Evolutionary conservation across 2,797 vertebrate genomes (phyloP), one percentile per base, ranked within the genome.

Genomic region (Cephalopachus bancanus): DNA sequence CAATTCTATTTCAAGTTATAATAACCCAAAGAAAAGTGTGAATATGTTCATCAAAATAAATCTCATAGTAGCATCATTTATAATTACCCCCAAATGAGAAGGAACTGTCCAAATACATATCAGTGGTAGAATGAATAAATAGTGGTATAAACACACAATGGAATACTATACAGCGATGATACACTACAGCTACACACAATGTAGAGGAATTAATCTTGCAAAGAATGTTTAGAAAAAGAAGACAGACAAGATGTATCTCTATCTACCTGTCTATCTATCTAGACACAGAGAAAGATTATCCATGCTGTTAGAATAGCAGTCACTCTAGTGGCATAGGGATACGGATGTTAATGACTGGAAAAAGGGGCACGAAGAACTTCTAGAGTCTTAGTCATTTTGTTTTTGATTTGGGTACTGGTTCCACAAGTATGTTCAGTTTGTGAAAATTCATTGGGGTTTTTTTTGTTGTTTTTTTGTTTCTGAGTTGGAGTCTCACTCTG

Each of bases 51-150:
- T 28, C 71, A 51, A n/a, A 60, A 89, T 59, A 85, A 74, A 51
- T 53, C 30, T 62, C 55, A 69, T 5, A 78, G 26, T 24, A 60
- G 60, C 5, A 65, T 69, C 49, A 44, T 67, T 65, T 65, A 26
- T 88, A 72, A 93, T 37, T 65, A 26, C 4, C 24, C 19, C 9
- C 19, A 85, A 94, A 20, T 75, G 91, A 53, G 84, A 96, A 88
- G 53, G 44, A 44, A 44, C 44, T 28, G 49, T 10, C 10, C 49
- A 88, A 88, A 76, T 89, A 51, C 5, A 6, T 7, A 51, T 83
- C 5, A 22, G 33, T 11, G 55, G 17, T 26, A 28, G 26, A 28
- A 75, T 30, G 57, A 14, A 51, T n/a, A n/a, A 6, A 60, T 10
- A 93, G 26, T 53, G 11, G 5, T 24, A 44, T 26, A 10, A 1